Base-by-base conservation (phyloP, 2,888 invertebrate genomes). In the Pristionchus fissidentatus region DNA sequence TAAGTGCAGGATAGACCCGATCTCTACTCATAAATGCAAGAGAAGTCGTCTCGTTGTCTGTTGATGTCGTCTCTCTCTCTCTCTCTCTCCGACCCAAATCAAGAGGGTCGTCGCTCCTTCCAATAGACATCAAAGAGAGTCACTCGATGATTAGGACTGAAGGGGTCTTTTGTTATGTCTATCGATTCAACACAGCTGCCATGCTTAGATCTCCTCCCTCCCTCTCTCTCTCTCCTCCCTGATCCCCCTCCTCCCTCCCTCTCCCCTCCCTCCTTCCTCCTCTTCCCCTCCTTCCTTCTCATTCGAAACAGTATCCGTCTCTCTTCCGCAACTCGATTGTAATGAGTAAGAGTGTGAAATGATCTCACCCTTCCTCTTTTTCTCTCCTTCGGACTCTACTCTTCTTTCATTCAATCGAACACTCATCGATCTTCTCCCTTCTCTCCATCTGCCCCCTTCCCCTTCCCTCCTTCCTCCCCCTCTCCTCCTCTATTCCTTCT, bases 131-230 rank as follows among this genome's bases (percentile, higher is more conserved):
- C 10, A 29, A n/a, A 26, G n/a, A 57, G 57, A 57, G 26, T 4
- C 26, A 52, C 26, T 0, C 26, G 22, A n/a, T 57, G 57, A 57
- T 57, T 57, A 57, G 22, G 57, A 26, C 57, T 22, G 26, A 22
- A 57, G 22, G n/a, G 10, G 26, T 57, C 57, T 26, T 57, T 57
- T 57, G 57, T 57, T 57, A 57, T 57, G 57, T 57, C 57, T 57
- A 57, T 57, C 57, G 57, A 57, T 57, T 57, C 57, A 57, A 57
- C 57, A 57, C 57, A 57, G 57, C 57, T 57, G 57, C 57, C 57
- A 57, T 57, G 57, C 57, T 57, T 57, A 57, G 57, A 57, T 57
- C 57, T 57, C 57, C 29, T 52, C 57, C 22, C 57, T 57, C 29
- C 57, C 26, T 29, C 52, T 52, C 22, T 22, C 29, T 29, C 57